These are phyloP conservation scores for Drosophila falleni DNA, from an alignment of 2,888 invertebrate species.

Conservation along the genomic window DNA sequence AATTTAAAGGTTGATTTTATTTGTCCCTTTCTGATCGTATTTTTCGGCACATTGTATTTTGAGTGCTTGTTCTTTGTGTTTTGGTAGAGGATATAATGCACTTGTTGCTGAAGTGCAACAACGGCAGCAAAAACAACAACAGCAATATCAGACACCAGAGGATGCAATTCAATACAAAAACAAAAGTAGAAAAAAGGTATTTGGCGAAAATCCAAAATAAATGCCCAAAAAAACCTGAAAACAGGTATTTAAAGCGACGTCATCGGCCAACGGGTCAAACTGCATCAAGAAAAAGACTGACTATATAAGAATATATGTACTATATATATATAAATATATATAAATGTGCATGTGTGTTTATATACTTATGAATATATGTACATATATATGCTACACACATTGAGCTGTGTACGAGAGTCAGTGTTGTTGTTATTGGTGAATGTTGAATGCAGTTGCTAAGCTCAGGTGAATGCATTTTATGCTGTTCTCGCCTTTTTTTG, in stretches of 20 bases:
- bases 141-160: conserved; percentile 43
- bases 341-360: conserved; percentile 9
- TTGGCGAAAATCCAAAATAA: conserved; percentile 72
- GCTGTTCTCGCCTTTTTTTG: conserved; percentile 30
- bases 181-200: conserved; percentile 45
- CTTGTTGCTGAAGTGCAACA: conserved; percentile 73
- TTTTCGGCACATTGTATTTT: background rate
- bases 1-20: conserved; percentile 15
- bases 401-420: conserved; percentile 22
- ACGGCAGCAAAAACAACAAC: conserved; percentile 22
- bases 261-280: conserved; percentile 70
- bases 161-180: conserved; percentile 76
- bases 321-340: conserved; percentile 6
- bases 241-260: conserved; percentile 73
- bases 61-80: conserved; percentile 1
- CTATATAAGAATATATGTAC: conserved; percentile 41
- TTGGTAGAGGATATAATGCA: conserved; percentile 59
- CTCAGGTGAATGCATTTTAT: conserved; percentile 72
- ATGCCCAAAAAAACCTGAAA: conserved; percentile 78
- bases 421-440: conserved; percentile 57
- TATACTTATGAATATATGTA: conserved; percentile 5
- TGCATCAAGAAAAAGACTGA: conserved; percentile 65
- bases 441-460: conserved; percentile 75
- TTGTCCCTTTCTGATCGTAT: background rate
- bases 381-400: conserved; percentile 11